Percentiles rank a stretch among this genome's conserved stretches.
Evolutionary conservation across 2,113 vertebrate genomes (phyloP).

Genomic region (Machaerirhynchus nigripectus): DNA sequence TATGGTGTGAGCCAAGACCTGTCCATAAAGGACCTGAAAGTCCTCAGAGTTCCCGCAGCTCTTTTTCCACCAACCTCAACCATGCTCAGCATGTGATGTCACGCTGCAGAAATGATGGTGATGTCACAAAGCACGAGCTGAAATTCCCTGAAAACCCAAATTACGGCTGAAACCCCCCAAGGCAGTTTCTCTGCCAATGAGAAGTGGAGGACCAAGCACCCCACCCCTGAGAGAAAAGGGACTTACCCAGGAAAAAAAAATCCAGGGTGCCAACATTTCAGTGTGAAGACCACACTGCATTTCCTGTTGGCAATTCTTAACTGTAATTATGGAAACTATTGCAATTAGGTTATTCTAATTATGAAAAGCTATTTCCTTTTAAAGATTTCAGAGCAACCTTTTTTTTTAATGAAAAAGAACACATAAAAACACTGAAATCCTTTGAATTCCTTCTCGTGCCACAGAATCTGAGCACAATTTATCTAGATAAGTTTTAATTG

Average conservation of each 20-base stretch:
- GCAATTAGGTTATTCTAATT: constrained; percentile 41
- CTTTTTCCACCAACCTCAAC: background rate
- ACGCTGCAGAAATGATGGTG: background rate
- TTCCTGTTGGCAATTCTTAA: constrained; percentile 3
- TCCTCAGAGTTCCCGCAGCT: background rate
- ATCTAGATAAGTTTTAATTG: constrained; percentile 59
- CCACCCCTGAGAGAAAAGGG: background rate
- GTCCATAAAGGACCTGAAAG: background rate
- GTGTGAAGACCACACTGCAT: background rate
- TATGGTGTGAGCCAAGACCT: background rate
- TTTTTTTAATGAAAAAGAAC: background rate
- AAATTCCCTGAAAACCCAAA: background rate
- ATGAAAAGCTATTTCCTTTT: constrained; percentile 32
- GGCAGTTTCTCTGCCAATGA: background rate
- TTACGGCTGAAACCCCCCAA: background rate
- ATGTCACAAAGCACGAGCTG: background rate
- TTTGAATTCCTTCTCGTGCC: background rate
- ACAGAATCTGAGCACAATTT: constrained; percentile 30
- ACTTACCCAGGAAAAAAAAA: background rate
- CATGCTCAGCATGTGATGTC: rapidly evolving
- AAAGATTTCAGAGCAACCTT: background rate
- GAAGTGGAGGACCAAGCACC: background rate
- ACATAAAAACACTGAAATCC: background rate
- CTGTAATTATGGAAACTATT: constrained; percentile 10
- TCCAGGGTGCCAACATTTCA: background rate